Base-by-base conservation (phyloP, 2,888 invertebrate species). In the Chaetogeoica ovagalla region DNA sequence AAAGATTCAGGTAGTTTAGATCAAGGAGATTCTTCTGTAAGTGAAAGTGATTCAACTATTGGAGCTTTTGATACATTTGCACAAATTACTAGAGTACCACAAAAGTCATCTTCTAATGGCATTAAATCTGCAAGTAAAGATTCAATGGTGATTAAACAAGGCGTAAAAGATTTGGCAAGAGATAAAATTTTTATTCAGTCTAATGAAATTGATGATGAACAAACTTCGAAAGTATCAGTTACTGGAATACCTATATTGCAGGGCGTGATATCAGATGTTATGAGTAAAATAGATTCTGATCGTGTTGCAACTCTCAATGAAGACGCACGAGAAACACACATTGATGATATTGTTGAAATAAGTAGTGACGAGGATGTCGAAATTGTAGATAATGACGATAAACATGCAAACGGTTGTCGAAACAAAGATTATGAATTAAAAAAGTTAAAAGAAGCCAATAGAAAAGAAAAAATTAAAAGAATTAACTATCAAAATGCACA, bases 31-130 rank as follows among this genome's bases (percentile, higher is more conserved):
- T 75, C 75, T n/a, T 75, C 75, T 68, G 43, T 75, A 3, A 68
- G 66, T 59, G 75, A 43, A 66, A 59, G 66, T 68, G 59, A 59
- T 59, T 59, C 59, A 68, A 66, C 75, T 30, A 68, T 68, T 66
- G 75, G 66, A 30, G 77, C 69, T 21, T 70, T 77, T 77, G 77
- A 70, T 70, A 77, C 69, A 0, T 77, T 77, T 77, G 69, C 77
- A 62, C 77, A 77, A 17, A 77, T 62, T 19, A 77, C 69, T 17
- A 48, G 52, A 60, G 69, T 62, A 21, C 2, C 11, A n/a, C 70
- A 55, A n/a, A 79, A n/a, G 7, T 8, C 23, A 39, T 48, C 37
- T n/a, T 19, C 68, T 62, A 69, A 69, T 52, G 37, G 21, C 8
- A 19, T 37, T 15, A 71, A 70, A 52, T 62, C 70, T 19, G 1